Conservation (phyloP, 30 jellyfish, hydroid and myxozoan genomes). For the Chrysaora quinquecirrha region DNA sequence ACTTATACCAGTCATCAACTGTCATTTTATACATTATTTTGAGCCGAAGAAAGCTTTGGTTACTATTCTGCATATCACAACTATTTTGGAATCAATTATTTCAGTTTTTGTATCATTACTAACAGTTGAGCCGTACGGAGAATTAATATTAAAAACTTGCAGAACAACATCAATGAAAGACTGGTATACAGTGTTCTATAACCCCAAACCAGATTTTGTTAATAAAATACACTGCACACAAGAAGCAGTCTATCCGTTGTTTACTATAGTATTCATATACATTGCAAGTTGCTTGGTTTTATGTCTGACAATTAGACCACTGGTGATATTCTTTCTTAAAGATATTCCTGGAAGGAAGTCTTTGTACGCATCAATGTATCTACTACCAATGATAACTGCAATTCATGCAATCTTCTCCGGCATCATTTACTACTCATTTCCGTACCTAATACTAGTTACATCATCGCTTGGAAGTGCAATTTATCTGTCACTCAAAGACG, state of each 20-base stretch:
- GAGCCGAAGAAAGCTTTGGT: conserved; percentile 47
- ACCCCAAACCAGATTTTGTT: conserved; percentile 75
- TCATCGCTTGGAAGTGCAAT: conserved; percentile 87
- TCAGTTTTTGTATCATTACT: conserved; percentile 59
- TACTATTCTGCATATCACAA: conserved; percentile 55
- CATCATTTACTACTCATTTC: conserved; percentile 75
- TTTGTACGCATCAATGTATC: conserved; percentile 79
- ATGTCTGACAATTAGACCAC: conserved; percentile 56
- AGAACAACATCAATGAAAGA: conserved; percentile 71
- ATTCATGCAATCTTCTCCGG: conserved; percentile 89
- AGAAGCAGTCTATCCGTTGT: conserved; percentile 94
- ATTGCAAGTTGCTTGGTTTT: conserved; percentile 57
- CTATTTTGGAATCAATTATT: conserved; percentile 57
- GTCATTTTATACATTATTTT: conserved; percentile 64
- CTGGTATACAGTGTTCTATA: conserved; percentile 91
- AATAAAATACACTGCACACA: conserved; percentile 76
- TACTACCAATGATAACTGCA: conserved; percentile 78
- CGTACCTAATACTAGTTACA: conserved; percentile 64
- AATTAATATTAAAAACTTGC: conserved; percentile 60
- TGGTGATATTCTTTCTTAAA: conserved; percentile 26
- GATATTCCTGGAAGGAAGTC: conserved; percentile 55
- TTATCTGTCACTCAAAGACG: conserved; percentile 43
- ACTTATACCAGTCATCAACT: conserved; percentile 60
- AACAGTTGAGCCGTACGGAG: conserved; percentile 76
- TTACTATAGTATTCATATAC: conserved; percentile 63